Base-by-base conservation (phyloP, 2,797 vertebrate species). In the Poecile montanus region DNA sequence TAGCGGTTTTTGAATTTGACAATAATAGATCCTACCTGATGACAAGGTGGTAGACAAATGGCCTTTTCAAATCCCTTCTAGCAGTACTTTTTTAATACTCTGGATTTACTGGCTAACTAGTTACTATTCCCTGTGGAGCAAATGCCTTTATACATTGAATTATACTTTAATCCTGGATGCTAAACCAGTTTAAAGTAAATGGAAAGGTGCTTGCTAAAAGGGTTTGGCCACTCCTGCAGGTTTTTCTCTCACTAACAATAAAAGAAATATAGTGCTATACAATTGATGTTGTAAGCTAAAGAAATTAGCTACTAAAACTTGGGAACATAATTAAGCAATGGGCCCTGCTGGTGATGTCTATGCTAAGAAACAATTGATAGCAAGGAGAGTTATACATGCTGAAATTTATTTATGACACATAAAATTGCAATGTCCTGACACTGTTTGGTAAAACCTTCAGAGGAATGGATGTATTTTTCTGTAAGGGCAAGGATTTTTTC, bases 281-380 rank as follows among this genome's bases (percentile, higher is more conserved):
- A 92, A 48, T 72, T 45, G 78, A 25, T 81, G 50, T 47, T 91
- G 27, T 71, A 80, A 91, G 38, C 73, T 94, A 85, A 94, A 95
- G 68, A 96, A 97, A 96, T 91, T 80, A 96, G 70, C 82, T 94
- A 93, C 81, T 95, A 93, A 96, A 95, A 94, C 82, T 93, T 63
- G 50, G 71, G 88, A 91, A 89, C 70, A 85, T 90, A 90, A 95
- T 96, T 78, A 93, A 94, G n/a, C 36, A 61, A 21, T 34, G 66
- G 45, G 4, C 9, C 16, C 21, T 87, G 32, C 21, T 68, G 53
- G 84, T 88, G 76, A 73, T 58, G 47, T 48, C 56, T 68, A 38
- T 89, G 22, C 54, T 63, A 81, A 47, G 47, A 81, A 66, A 71
- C 67, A 89, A 93, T 63, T 74, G 65, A 79, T 84, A 70, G 14